Base-by-base conservation (phyloP, 2,797 vertebrate genomes). In the Ispidina picta region DNA sequence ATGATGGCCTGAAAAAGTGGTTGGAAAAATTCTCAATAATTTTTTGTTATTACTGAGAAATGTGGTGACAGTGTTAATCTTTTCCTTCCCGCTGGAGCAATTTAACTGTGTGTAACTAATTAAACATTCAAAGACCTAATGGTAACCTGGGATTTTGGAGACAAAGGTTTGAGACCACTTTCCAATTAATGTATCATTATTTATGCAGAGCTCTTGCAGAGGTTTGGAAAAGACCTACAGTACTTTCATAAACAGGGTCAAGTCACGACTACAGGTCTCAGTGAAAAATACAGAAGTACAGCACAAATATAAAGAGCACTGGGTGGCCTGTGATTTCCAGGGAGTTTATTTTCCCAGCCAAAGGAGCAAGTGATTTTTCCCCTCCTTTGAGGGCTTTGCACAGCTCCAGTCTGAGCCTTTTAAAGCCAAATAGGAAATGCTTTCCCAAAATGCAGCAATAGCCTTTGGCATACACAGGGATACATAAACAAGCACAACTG, bases 401-500 rank as follows among this genome's bases (percentile, higher is more conserved):
- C 29, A 39, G 46, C 28, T 90, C 28, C 62, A 79, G 17, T 14
- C 65, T 18, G n/a, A 93, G 43, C 28, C 72, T 41, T 64, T 83
- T 17, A 26, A 5, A 88, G 29, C 28, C 88, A 88, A 78, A 60
- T 5, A 43, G 41, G 60, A 79, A 91, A 73, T 0, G 2, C 48
- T 62, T 84, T 82, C 72, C 65, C 81, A 58, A 83, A 79, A 68
- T 2, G 74, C 75, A 88, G 49, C 2, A 46, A 29, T 37, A 58
- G 77, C 68, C 81, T 48, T 81, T 85, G 77, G 78, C 46, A 5
- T 28, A 64, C 64, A 49, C 48, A 68, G 62, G 58, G n/a, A 70
- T 10, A 51, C 56, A 54, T 54, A 58, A 71, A 81, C 33, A 79
- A 88, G 86, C 72, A 64, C 86, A 86, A 29, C 46, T 68, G 83